Conservation (phyloP, 2,888 invertebrate genomes). For the Clitarchus hookeri region DNA sequence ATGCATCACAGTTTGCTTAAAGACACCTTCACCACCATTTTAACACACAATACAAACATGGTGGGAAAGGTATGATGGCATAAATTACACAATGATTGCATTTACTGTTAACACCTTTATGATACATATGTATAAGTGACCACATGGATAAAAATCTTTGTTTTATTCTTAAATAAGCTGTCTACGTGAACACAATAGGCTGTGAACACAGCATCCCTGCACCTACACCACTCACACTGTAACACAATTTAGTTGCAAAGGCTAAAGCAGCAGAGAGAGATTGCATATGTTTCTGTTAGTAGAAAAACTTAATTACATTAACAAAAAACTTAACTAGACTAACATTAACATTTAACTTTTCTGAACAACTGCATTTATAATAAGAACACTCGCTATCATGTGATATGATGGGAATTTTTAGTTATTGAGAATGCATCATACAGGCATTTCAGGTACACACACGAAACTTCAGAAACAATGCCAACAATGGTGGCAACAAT, state of each 20-base stretch:
- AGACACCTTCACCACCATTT: neutral
- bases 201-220: no score
- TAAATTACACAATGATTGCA: neutral
- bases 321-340: neutral
- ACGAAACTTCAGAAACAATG: neutral
- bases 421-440: neutral
- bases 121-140: neutral
- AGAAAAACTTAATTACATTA: neutral
- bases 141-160: slow-evolving; percentile 5
- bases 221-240: neutral
- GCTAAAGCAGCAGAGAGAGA: slow-evolving; percentile 10
- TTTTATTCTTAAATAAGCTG: neutral
- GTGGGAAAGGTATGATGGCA: neutral
- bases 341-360: slow-evolving; percentile 5
- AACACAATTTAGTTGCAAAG: slow-evolving; percentile 14
- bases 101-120: neutral
- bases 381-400: slow-evolving; percentile 5
- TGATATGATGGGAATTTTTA: neutral
- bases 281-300: slow-evolving; percentile 14
- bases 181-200: no score
- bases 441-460: slow-evolving; percentile 5
- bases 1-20: no score
- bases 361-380: neutral
- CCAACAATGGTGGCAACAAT: neutral
- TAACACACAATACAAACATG: neutral